Conservation (phyloP, 2,113 vertebrate species). For the Hydropotes inermis region DNA sequence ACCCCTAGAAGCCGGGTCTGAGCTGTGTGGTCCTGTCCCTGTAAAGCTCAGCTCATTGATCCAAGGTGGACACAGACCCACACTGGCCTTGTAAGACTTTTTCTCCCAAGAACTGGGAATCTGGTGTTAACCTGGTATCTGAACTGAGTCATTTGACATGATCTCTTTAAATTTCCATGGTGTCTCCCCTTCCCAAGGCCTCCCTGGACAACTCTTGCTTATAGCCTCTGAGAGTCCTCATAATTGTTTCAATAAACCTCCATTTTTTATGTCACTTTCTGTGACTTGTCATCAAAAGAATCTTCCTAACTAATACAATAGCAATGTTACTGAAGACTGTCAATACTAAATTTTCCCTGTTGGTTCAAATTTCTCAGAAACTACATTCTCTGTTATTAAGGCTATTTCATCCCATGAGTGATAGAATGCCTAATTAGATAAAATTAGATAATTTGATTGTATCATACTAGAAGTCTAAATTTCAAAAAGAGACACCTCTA, state of each 20-base stretch:
- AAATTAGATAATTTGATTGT: background rate
- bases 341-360: background rate
- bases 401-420: background rate
- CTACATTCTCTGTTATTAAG: background rate
- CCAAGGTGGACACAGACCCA: background rate
- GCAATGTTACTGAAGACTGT: background rate
- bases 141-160: background rate
- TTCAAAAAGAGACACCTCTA: background rate
- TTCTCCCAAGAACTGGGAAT: background rate
- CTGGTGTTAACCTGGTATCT: background rate
- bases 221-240: background rate
- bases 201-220: background rate
- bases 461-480: background rate
- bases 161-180: background rate
- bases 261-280: background rate
- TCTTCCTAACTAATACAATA: background rate
- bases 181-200: background rate
- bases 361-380: background rate
- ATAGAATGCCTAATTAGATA: background rate
- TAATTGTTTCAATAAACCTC: background rate
- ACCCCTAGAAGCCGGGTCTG: background rate
- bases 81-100: background rate
- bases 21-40: background rate
- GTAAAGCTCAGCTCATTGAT: background rate
- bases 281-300: background rate